Conservation (phyloP, 2,888 invertebrate genomes). For the Clunio marinus region DNA sequence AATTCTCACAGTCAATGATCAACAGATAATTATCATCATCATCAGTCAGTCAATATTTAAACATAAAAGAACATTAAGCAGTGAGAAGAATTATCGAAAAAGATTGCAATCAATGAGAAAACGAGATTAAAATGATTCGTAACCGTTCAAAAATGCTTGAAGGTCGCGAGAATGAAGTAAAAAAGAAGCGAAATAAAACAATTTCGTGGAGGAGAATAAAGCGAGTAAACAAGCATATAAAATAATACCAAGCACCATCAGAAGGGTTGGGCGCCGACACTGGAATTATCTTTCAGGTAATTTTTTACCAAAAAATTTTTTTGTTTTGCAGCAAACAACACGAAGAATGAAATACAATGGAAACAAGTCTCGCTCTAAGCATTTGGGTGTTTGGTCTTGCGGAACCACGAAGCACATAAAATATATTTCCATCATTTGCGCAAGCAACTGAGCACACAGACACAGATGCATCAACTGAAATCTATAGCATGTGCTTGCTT, state of each 20-base stretch:
- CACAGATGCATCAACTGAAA: not conserved
- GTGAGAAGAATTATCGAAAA: not conserved
- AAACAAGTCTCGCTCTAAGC: not conserved
- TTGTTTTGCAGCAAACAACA: not conserved
- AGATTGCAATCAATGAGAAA: too few species aligned
- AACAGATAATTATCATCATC: not conserved
- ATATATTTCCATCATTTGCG: too few species aligned
- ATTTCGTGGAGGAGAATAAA: not conserved
- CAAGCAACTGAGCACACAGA: not conserved
- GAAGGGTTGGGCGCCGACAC: not conserved
- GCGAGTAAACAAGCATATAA: not conserved
- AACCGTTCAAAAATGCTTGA: not conserved
- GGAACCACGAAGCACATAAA: conserved; percentile 7
- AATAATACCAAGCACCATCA: not conserved
- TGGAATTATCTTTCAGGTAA: not conserved
- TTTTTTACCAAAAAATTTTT: not conserved
- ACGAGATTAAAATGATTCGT: not conserved
- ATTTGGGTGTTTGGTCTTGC: not conserved
- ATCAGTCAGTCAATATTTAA: not conserved
- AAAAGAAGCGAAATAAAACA: not conserved
- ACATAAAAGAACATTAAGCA: not conserved
- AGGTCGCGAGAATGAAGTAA: not conserved
- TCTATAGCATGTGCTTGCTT: not conserved
- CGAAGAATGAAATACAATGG: not conserved
- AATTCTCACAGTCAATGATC: not conserved